A percentile compares a stretch with the other conserved stretches of the same genome.
phyloP scores from a whole-genome alignment of 1,140 invertebrate species.

The Leptopilina boulardi region DNA sequence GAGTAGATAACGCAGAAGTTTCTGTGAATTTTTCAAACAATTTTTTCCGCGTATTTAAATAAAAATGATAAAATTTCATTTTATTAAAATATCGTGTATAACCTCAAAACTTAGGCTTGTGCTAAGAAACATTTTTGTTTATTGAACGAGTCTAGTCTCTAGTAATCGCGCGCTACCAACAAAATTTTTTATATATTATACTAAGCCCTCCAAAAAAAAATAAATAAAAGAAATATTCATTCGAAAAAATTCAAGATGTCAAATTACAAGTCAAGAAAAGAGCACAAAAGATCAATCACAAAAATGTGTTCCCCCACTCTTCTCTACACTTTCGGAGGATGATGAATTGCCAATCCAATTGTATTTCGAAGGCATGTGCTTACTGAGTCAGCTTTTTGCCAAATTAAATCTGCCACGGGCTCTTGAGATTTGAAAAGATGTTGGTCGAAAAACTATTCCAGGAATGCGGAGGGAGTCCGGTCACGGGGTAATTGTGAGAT shows the following conservation, averaged over 20 bases:
- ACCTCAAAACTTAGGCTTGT: too few relatives aligned
- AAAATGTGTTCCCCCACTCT: too few relatives aligned
- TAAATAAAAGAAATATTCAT: not conserved
- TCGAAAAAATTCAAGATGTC: not conserved
- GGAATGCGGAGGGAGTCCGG: slow-evolving; percentile 7
- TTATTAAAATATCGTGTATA: too few relatives aligned
- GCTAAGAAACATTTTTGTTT: too few relatives aligned
- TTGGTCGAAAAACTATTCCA: slow-evolving; percentile 14
- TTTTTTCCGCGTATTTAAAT: too few relatives aligned
- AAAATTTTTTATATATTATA: too few relatives aligned
- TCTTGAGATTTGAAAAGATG: not conserved
- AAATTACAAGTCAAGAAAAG: not conserved
- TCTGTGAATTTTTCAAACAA: too few relatives aligned
- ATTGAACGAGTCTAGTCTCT: too few relatives aligned
- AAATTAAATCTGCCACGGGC: not conserved
- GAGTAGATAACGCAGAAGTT: too few relatives aligned
- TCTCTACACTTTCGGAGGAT: not conserved
- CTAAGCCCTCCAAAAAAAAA: too few relatives aligned
- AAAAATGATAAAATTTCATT: too few relatives aligned
- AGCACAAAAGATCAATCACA: not conserved
- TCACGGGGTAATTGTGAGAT: slow-evolving; percentile 19
- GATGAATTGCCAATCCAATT: slow-evolving; percentile 1
- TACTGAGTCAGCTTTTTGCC: slow-evolving; percentile 16
- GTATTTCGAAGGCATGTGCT: not conserved
- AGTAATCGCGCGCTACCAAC: too few relatives aligned